A percentile compares a stretch with the other conserved stretches of the same genome.
These are phyloP conservation scores for Acrocephalus kingi DNA, from an alignment of 2,113 vertebrate species.

Conservation along the genomic window DNA sequence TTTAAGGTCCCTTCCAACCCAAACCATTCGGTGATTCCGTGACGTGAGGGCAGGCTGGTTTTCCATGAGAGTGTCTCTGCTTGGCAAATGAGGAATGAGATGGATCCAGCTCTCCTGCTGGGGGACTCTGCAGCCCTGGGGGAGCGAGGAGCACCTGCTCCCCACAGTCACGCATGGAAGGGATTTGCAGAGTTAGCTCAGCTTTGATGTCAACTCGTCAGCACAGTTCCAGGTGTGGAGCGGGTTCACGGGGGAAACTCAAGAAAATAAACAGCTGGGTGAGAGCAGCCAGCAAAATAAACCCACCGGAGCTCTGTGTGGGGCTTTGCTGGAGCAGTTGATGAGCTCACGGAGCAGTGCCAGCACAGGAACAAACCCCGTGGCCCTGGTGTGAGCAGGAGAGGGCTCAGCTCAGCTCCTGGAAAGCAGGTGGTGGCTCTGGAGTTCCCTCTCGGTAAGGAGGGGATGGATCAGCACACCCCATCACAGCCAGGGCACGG, in stretches of 20 bases:
- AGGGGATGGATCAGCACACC: neutral
- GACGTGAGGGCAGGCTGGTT: fast-evolving
- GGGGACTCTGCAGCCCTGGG: neutral
- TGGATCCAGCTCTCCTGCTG: neutral
- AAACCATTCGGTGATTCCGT: neutral
- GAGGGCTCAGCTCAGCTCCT: neutral
- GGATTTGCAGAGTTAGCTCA: conserved; percentile 3
- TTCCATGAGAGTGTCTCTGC: neutral
- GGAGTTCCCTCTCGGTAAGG: fast-evolving
- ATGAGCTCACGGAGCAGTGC: neutral
- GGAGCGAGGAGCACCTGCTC: neutral
- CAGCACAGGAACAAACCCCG: neutral
- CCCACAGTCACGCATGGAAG: neutral
- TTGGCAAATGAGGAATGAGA: neutral
- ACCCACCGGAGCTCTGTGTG: neutral
- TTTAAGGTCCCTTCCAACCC: neutral
- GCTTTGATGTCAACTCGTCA: neutral
- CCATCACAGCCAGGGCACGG: neutral
- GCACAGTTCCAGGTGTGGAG: neutral
- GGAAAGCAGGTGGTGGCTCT: neutral
- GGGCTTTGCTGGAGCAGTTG: conserved; percentile 8
- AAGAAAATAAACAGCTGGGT: conserved; percentile 40
- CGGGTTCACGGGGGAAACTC: neutral
- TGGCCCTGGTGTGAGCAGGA: neutral
- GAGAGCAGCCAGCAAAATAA: conserved; percentile 39